phyloP scores from a whole-genome alignment of 2,113 vertebrate species.

The Alces alces region DNA sequence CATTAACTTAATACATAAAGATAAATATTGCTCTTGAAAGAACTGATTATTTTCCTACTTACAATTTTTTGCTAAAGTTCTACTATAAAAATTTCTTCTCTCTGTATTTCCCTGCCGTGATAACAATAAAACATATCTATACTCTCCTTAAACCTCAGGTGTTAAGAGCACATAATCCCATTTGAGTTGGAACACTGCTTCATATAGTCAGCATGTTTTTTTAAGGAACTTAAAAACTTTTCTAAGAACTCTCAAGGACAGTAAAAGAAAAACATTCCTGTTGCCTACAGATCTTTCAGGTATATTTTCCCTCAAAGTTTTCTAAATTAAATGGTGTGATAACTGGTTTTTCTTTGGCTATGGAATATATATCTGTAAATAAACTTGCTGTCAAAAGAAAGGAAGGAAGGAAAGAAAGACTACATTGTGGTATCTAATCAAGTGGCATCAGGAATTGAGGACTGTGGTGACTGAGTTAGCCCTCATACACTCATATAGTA shows the following conservation, averaged over 20 bases:
- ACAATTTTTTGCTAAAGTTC: conserved; percentile 8
- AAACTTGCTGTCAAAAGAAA: background rate
- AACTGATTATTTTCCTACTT: conserved; percentile 31
- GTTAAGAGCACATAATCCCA: background rate
- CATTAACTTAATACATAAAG: background rate
- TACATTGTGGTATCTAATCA: background rate
- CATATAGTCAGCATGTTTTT: background rate
- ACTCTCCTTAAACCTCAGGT: background rate
- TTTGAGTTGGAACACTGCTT: background rate
- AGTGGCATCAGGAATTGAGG: background rate
- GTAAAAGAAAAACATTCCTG: background rate
- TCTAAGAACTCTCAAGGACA: conserved; percentile 7
- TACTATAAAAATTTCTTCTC: conserved; percentile 40
- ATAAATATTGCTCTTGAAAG: conserved; percentile 1
- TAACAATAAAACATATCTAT: background rate
- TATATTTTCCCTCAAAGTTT: background rate
- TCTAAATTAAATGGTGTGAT: conserved; percentile 29
- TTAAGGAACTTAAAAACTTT: background rate
- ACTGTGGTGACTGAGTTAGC: background rate
- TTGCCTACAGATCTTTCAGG: background rate
- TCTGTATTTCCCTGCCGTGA: background rate
- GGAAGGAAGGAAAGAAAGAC: background rate
- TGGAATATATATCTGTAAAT: background rate
- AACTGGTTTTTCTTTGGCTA: conserved; percentile 68
- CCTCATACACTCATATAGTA: background rate